A percentile compares a stretch with the other conserved stretches of the same genome.
phyloP scores from a whole-genome alignment of 2,888 invertebrate species.

The Drosophila niveifrons region DNA sequence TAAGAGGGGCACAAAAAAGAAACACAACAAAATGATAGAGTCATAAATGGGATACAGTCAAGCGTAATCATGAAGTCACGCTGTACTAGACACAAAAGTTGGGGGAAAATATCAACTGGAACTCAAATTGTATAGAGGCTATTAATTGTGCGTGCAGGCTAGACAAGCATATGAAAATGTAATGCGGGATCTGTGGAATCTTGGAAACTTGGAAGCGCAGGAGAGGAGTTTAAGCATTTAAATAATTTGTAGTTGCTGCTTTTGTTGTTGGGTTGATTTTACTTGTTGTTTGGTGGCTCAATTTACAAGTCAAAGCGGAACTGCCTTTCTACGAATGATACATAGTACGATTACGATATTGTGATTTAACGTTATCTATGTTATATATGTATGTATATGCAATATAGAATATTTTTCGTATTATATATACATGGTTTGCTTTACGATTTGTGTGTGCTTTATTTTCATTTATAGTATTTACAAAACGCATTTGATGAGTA shows the following conservation, averaged over 20 bases:
- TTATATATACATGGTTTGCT: constrained; percentile 25
- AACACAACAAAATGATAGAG: constrained; percentile 11
- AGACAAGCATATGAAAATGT: constrained; percentile 29
- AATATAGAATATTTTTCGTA: neutral
- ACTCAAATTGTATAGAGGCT: constrained; percentile 19
- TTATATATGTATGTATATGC: constrained; percentile 20
- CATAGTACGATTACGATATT: constrained; percentile 25
- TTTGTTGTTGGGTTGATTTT: constrained; percentile 16
- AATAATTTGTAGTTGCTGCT: constrained; percentile 21
- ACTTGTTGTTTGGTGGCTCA: constrained; percentile 27
- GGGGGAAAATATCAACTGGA: neutral
- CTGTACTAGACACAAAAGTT: constrained; percentile 3
- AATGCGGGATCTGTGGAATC: constrained; percentile 21
- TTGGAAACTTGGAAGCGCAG: constrained; percentile 16
- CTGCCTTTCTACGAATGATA: constrained; percentile 47
- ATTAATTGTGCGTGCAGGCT: constrained; percentile 10
- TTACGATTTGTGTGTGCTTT: constrained; percentile 15
- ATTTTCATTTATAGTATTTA: constrained; percentile 23
- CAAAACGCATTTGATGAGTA: constrained; percentile 21
- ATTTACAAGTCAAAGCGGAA: constrained; percentile 31
- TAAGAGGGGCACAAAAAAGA: constrained; percentile 1
- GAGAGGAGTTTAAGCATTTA: constrained; percentile 23
- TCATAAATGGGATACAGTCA: constrained; percentile 9
- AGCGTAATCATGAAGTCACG: constrained; percentile 16
- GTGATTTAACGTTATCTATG: constrained; percentile 14